Conservation (phyloP, 2,113 vertebrate species). For the Lichenostomus cassidix region DNA sequence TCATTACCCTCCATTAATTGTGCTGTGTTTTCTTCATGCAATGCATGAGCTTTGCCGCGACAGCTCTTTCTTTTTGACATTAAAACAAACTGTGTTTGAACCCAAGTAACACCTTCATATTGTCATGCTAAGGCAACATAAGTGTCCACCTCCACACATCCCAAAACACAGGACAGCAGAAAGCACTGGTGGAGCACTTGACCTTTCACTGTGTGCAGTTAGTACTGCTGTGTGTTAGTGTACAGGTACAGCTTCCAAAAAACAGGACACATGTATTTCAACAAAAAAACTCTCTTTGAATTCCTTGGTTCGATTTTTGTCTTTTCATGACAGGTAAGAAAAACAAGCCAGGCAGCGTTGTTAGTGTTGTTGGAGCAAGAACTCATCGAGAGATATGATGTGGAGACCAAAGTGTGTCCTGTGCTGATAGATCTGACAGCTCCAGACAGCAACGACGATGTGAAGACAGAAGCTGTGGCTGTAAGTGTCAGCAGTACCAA, state of each 20-base stretch:
- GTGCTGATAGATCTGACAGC: constrained; percentile 87
- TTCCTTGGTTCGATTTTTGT: not conserved
- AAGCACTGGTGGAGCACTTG: not conserved
- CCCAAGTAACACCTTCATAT: not conserved
- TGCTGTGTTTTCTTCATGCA: not conserved
- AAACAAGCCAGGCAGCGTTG: constrained; percentile 88
- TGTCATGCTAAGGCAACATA: not conserved
- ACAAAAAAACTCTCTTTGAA: not conserved
- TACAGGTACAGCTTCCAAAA: not conserved
- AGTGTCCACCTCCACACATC: not conserved
- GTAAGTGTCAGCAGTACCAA: constrained; percentile 69
- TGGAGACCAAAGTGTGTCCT: constrained; percentile 88
- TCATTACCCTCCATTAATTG: not conserved
- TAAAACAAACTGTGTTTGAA: not conserved
- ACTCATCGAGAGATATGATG: constrained; percentile 83
- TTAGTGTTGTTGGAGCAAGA: constrained; percentile 88
- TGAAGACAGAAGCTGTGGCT: constrained; percentile 89
- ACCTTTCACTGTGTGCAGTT: not conserved
- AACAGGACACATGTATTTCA: not conserved
- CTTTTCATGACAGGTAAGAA: constrained; percentile 77
- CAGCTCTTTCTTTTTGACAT: not conserved
- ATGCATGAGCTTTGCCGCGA: not conserved
- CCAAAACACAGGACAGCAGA: not conserved
- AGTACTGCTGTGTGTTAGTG: not conserved
- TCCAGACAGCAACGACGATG: constrained; percentile 88